These are phyloP conservation scores for Sycobia sp. DNA, from an alignment of 1,140 invertebrate species.

Conservation along the genomic window DNA sequence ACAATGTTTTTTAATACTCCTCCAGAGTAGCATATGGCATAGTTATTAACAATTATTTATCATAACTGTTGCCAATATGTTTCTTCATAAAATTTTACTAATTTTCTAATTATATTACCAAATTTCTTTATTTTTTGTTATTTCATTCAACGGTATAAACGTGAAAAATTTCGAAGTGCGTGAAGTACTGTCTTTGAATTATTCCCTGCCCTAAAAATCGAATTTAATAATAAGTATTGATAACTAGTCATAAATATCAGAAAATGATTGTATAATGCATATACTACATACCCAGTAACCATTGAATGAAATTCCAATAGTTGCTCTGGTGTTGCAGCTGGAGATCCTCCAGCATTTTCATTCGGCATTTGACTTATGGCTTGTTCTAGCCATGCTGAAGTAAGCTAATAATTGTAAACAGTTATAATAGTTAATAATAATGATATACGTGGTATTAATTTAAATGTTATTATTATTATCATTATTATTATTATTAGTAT, in stretches of 20 bases:
- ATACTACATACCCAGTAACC: conserved; percentile 69
- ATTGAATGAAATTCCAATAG: conserved; percentile 82
- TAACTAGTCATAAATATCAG: not conserved
- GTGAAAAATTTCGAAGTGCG: conserved; percentile 75
- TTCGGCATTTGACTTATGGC: conserved; percentile 78
- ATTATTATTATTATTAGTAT: too few relatives aligned
- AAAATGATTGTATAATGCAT: conserved; percentile 1
- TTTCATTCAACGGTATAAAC: conserved; percentile 72
- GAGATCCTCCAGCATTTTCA: conserved; percentile 73
- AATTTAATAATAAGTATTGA: not conserved
- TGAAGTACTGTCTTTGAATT: conserved; percentile 72
- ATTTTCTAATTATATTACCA: not conserved
- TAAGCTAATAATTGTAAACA: conserved; percentile 55
- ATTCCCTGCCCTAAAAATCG: conserved; percentile 61
- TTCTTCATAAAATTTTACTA: conserved; percentile 19
- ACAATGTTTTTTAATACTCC: not conserved
- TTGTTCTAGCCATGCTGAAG: conserved; percentile 74
- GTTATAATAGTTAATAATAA: conserved; percentile 24
- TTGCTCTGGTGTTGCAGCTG: conserved; percentile 81
- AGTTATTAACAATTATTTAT: conserved; percentile 15
- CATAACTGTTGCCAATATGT: conserved; percentile 15
- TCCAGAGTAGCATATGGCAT: conserved; percentile 7
- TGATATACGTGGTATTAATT: not conserved
- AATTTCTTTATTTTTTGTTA: not conserved
- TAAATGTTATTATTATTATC: not conserved